These are phyloP conservation scores for Dasyurus viverrinus DNA, from an alignment of 2,113 vertebrate species.

Conservation along the genomic window DNA sequence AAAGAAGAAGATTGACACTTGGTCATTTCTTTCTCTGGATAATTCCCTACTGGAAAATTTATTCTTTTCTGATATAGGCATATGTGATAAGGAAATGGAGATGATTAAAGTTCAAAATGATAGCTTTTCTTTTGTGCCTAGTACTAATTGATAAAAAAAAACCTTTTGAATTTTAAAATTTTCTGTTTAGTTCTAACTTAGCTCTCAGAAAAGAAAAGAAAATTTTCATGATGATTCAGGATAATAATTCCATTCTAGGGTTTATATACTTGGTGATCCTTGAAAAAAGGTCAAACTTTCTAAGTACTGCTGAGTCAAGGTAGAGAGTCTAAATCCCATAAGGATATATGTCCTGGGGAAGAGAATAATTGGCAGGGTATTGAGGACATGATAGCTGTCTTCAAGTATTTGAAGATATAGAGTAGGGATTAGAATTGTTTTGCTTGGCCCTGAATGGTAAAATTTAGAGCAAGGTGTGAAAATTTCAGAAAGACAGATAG, in stretches of 20 bases:
- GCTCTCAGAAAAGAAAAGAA: slow-evolving; percentile 20
- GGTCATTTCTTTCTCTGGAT: background rate
- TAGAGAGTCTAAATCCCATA: background rate
- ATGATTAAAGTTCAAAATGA: background rate
- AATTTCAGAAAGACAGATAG: background rate
- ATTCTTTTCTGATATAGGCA: background rate
- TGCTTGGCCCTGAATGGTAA: background rate
- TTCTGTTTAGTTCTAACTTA: background rate
- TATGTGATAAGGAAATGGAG: background rate
- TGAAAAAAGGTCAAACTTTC: background rate
- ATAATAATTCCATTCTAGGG: background rate
- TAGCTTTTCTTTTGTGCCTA: background rate
- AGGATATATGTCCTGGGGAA: background rate
- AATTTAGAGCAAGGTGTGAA: background rate
- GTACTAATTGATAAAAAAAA: background rate
- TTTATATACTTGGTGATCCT: background rate
- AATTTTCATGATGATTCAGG: background rate
- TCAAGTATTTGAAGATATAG: background rate
- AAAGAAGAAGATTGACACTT: background rate
- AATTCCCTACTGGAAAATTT: background rate
- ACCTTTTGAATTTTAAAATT: background rate
- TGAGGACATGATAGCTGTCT: background rate
- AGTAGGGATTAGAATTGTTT: background rate
- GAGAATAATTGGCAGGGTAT: background rate
- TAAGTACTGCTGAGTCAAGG: background rate